Evolutionary conservation across 2,797 vertebrate species (phyloP).

Genomic region (Knipowitschia caucasica): DNA sequence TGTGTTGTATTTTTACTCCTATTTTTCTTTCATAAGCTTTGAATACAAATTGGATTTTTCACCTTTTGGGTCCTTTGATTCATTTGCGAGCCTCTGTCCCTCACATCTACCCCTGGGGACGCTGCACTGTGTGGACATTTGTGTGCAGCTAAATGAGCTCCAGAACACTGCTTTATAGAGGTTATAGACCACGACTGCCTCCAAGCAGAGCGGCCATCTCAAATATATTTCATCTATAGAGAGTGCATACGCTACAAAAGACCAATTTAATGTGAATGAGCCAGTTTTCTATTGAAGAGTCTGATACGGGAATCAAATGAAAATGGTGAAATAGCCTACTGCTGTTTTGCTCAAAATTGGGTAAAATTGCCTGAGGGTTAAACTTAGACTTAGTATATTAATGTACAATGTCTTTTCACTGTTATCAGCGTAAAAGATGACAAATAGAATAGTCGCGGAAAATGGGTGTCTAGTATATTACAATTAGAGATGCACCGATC

Average conservation of each 20-base stretch:
- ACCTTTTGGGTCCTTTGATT: background rate
- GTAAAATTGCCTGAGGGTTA: no score
- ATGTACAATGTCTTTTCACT: no score
- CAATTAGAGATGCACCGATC: no score
- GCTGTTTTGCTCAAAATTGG: background rate
- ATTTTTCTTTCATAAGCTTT: background rate
- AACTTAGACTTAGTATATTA: no score
- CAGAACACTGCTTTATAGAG: background rate
- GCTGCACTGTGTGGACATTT: slow-evolving; percentile 5
- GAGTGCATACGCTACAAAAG: slow-evolving; percentile 2
- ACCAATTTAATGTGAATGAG: background rate
- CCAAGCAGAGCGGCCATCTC: background rate
- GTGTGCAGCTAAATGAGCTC: slow-evolving; percentile 6
- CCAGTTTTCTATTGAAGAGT: slow-evolving; percentile 1
- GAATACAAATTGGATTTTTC: slow-evolving; percentile 5
- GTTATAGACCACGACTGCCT: background rate
- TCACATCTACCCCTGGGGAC: slow-evolving; percentile 4
- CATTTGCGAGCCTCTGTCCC: background rate
- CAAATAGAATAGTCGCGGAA: no score
- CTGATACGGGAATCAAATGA: background rate
- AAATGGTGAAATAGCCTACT: background rate
- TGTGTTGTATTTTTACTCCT: background rate
- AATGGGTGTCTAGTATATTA: no score
- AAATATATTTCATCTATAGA: slow-evolving; percentile 3
- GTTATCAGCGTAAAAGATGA: no score